phyloP scores from a whole-genome alignment of 1,140 invertebrate species.

The Dendrolimus kikuchii region DNA sequence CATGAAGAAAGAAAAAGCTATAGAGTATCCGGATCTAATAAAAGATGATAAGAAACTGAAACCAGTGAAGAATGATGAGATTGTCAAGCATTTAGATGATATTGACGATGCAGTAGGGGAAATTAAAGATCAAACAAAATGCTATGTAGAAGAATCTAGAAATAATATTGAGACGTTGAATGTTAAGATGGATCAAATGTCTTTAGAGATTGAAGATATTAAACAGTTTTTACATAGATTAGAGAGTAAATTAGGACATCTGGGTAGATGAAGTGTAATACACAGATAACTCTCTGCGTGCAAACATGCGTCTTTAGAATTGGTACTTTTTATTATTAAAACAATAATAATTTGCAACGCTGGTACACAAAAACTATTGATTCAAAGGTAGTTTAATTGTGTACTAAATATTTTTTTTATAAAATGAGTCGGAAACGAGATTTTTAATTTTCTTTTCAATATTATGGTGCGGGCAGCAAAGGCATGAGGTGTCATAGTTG shows the following conservation, averaged over 20 bases:
- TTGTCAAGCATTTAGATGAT: constrained; percentile 9
- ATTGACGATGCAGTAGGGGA: constrained; percentile 37
- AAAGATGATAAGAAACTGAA: constrained; percentile 12
- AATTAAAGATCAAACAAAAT: constrained; percentile 34
- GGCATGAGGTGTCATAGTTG: too few relatives aligned
- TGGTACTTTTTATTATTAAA: too few relatives aligned
- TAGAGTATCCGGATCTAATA: constrained; percentile 15
- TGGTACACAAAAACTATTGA: too few relatives aligned
- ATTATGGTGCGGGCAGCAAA: too few relatives aligned
- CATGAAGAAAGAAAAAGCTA: constrained; percentile 17
- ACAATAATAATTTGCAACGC: too few relatives aligned
- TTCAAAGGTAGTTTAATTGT: too few relatives aligned
- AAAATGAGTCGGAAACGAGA: too few relatives aligned
- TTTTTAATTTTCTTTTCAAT: too few relatives aligned
- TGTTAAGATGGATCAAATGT: constrained; percentile 51
- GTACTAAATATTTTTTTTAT: too few relatives aligned
- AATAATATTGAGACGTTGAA: constrained; percentile 38
- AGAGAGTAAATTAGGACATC: constrained; percentile 38
- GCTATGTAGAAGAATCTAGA: constrained; percentile 29
- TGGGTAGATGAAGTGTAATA: constrained; percentile 14
- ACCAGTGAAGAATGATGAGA: constrained; percentile 5
- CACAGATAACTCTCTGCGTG: neutral
- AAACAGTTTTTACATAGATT: constrained; percentile 48
- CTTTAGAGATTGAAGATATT: constrained; percentile 45
- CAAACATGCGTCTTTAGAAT: too few relatives aligned